Evolutionary conservation across 2,113 vertebrate genomes (phyloP), one percentile per base, ranked within the genome.

Genomic region (Mesembrinibis cayennensis): DNA sequence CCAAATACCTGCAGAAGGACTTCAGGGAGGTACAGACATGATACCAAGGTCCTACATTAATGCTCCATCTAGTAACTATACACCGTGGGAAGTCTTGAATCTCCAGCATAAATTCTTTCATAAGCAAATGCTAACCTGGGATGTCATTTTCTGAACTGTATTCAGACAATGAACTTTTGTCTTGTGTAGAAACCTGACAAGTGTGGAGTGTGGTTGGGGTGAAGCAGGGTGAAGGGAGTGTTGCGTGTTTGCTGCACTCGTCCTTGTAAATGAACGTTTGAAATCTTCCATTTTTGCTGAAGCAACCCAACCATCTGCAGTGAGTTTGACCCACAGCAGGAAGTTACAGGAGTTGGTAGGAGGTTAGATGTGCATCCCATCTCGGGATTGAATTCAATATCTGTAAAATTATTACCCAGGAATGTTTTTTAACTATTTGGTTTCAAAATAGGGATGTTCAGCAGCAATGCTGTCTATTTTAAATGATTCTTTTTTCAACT

Each of bases 41-140:
- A 30, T 69, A 59, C 9, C 3, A 12, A 45, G 6, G 6, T 81
- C 12, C 13, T 69, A 23, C 49, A 27, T 8, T 87, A 72, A 34
- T 52, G 42, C 30, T 76, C 8, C 26, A 11, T 34, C 38, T 87
- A 50, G 27, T 77, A 83, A 55, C 12, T 0, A 0, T 40, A 55
- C 9, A 25, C 30, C 6, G 18, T 27, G 18, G 13, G 45, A 90
- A 30, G 22, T 59, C 18, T 40, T 59, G 14, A 40, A 49, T 81
- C 21, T 86, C 30, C 21, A 1, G 0, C 0, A 2, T 45, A 21
- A 20, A 27, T 30, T 34, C 65, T 62, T 84, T 84, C 26, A 11
- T n/a, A 45, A 83, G 27, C 47, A 63, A 63, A 11, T 50, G 25
- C 47, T 42, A 50, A 44, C 14, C 16, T 50, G 36, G 8, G 10